Conservation (phyloP, 2,113 vertebrate species). For the Syngnathus scovelli region DNA sequence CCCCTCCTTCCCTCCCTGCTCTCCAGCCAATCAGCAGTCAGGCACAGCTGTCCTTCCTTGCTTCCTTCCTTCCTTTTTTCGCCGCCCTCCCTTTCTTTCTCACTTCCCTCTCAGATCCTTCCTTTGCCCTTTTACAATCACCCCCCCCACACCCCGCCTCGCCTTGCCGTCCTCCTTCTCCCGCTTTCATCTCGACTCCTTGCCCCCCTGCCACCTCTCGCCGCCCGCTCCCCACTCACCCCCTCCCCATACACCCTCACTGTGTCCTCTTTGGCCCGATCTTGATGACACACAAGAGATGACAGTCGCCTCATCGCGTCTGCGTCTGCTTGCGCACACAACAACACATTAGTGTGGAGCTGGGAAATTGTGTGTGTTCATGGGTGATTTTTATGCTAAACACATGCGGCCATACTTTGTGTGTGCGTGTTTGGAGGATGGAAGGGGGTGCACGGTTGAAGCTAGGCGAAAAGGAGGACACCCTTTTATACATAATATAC, state of each 20-base stretch:
- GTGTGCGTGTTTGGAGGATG: background rate
- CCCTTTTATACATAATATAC: background rate
- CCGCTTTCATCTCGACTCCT: slow-evolving; percentile 53
- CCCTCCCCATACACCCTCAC: slow-evolving; percentile 33
- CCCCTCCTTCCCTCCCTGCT: slow-evolving; percentile 32
- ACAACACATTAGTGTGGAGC: slow-evolving; percentile 1
- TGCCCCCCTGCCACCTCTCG: slow-evolving; percentile 58
- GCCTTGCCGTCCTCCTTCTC: background rate
- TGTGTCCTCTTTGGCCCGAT: slow-evolving; percentile 35
- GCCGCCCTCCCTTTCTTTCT: background rate
- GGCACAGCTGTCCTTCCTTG: slow-evolving; percentile 53
- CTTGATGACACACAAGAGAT: slow-evolving; percentile 53
- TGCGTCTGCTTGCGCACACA: slow-evolving; percentile 11
- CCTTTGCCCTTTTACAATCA: slow-evolving; percentile 53
- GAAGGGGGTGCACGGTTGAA: background rate
- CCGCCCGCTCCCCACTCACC: slow-evolving; percentile 46
- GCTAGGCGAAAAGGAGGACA: background rate
- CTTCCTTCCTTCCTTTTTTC: slow-evolving; percentile 27
- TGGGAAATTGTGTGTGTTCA: slow-evolving; percentile 8
- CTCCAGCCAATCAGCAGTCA: slow-evolving; percentile 62
- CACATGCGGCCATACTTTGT: background rate
- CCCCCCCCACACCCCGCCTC: background rate
- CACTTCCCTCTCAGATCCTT: slow-evolving; percentile 33
- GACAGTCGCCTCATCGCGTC: slow-evolving; percentile 48
- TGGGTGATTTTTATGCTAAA: slow-evolving; percentile 14